phyloP scores from a whole-genome alignment of 2,113 vertebrate species.

The Uria lomvia region DNA sequence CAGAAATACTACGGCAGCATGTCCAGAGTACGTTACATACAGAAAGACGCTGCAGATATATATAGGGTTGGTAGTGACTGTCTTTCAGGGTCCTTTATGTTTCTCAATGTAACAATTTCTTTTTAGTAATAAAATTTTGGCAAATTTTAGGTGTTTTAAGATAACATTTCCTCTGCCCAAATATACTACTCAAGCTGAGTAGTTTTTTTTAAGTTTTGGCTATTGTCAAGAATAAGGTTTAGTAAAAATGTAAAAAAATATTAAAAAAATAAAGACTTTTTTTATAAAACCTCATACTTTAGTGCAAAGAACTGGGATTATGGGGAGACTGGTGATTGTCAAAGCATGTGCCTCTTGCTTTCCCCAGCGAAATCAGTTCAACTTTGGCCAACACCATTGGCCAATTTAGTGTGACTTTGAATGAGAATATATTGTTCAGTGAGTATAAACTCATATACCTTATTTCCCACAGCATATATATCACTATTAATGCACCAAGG shows the following conservation, averaged over 20 bases:
- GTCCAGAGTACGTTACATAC: background rate
- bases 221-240: background rate
- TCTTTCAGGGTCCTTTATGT: background rate
- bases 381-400: background rate
- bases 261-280: background rate
- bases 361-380: background rate
- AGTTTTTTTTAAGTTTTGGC: background rate
- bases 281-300: background rate
- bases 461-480: background rate
- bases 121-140: background rate
- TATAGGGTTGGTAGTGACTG: background rate
- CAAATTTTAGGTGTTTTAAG: background rate
- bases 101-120: background rate
- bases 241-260: background rate
- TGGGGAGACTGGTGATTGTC: background rate
- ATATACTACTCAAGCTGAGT: background rate
- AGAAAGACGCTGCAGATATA: background rate
- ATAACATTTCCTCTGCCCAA: background rate
- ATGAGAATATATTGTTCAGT: background rate
- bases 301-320: background rate
- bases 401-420: background rate
- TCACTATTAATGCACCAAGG: background rate
- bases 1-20: background rate
- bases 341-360: background rate
- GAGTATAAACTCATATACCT: background rate